Conservation (phyloP, 64 coral and sea anemone species). For the Montipora efflorescens region DNA sequence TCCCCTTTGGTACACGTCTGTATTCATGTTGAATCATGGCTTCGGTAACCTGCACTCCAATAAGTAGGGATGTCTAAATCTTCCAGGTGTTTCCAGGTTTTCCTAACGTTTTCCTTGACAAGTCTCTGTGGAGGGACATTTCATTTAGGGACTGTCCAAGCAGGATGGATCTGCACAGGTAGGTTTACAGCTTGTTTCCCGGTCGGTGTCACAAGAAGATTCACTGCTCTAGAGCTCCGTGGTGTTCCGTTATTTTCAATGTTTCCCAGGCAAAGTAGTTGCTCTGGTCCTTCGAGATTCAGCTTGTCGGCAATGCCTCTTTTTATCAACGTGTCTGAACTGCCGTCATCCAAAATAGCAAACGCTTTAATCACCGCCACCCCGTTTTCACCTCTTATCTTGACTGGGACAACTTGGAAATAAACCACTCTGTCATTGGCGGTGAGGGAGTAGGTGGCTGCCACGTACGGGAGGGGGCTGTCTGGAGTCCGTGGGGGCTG, state of each 20-base stretch:
- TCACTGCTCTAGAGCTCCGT: slow-evolving; percentile 16
- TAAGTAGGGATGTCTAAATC: slow-evolving; percentile 54
- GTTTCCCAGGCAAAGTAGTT: slow-evolving; percentile 43
- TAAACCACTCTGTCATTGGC: no score
- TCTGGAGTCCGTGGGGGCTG: no score
- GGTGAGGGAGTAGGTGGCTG: no score
- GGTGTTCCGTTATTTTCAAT: slow-evolving; percentile 36
- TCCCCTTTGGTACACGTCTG: slow-evolving; percentile 58
- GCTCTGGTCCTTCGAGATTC: slow-evolving; percentile 34
- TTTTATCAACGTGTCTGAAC: slow-evolving; percentile 49
- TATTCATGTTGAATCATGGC: slow-evolving; percentile 61
- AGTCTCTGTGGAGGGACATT: slow-evolving; percentile 63
- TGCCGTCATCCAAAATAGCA: slow-evolving; percentile 66
- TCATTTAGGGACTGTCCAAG: slow-evolving; percentile 64
- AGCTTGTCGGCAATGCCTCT: slow-evolving; percentile 55
- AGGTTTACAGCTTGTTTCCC: slow-evolving; percentile 30
- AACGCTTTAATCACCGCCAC: slow-evolving; percentile 42
- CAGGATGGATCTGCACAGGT: slow-evolving; percentile 36
- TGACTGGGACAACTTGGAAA: no score
- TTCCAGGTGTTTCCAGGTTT: slow-evolving; percentile 53
- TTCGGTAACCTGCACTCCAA: slow-evolving; percentile 40
- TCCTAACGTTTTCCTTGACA: slow-evolving; percentile 36
- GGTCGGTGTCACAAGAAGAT: slow-evolving; percentile 26
- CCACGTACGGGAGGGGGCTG: no score
- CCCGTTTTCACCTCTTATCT: slow-evolving; percentile 17